Percentiles rank a stretch among this genome's conserved stretches.
These are phyloP conservation scores for Aix galericulata DNA, from an alignment of 2,113 vertebrate species.

Conservation along the genomic window DNA sequence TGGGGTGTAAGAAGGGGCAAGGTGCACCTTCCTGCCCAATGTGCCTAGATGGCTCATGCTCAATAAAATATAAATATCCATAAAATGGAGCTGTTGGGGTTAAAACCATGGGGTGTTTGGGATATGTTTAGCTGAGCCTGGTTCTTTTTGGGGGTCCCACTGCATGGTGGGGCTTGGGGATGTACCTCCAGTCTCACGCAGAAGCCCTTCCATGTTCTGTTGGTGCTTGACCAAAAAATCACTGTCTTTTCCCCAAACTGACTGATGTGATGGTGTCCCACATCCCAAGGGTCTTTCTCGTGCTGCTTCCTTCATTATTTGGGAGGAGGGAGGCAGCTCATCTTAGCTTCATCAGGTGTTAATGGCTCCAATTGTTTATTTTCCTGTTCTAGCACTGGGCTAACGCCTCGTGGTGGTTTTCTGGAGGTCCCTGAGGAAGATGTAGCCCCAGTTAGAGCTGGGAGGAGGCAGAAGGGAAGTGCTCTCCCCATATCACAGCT, in stretches of 20 bases:
- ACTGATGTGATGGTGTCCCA: background rate
- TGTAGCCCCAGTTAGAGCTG: background rate
- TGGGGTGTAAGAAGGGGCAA: background rate
- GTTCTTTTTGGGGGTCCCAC: background rate
- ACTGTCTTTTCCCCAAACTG: rapidly evolving
- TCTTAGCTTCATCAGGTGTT: background rate
- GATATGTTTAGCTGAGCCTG: background rate
- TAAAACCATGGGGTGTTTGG: background rate
- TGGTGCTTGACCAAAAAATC: background rate
- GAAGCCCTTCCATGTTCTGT: rapidly evolving
- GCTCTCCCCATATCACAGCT: background rate
- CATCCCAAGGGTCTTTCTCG: background rate
- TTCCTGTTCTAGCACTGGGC: background rate
- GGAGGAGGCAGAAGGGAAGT: background rate
- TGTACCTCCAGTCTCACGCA: background rate
- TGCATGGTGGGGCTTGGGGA: background rate
- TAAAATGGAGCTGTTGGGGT: background rate
- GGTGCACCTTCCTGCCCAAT: background rate
- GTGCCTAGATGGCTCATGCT: background rate
- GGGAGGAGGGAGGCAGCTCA: background rate
- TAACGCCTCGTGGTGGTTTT: rapidly evolving
- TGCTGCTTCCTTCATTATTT: background rate
- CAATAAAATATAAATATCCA: background rate
- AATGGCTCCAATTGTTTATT: background rate
- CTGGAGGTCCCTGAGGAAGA: background rate